phyloP scores from a whole-genome alignment of 37 sponge, comb jelly and placozoan genomes.

The Mnemiopsis leidyi region DNA sequence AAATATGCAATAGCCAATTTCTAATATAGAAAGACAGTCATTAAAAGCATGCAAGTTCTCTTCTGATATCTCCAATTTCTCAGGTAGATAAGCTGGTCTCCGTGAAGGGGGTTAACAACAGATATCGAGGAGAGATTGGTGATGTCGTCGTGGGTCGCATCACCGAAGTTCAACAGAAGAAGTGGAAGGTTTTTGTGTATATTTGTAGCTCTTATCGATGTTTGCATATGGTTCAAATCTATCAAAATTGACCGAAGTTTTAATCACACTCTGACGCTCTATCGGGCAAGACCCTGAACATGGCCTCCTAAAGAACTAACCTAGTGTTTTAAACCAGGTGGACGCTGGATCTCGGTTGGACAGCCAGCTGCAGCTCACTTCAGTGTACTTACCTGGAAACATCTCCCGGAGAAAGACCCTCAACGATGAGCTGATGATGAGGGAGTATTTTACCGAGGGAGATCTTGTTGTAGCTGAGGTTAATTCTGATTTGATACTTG shows the following conservation, averaged over 20 bases:
- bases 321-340: neutral
- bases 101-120: conserved; percentile 65
- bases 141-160: conserved; percentile 95
- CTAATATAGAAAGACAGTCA: too few species aligned
- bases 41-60: too few species aligned
- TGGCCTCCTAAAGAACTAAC: too few species aligned
- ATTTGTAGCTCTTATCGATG: too few species aligned
- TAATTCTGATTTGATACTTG: too few species aligned
- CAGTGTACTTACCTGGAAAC: conserved; percentile 94
- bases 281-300: too few species aligned
- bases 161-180: conserved; percentile 91
- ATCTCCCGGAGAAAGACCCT: conserved; percentile 76
- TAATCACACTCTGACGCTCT: too few species aligned
- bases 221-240: too few species aligned
- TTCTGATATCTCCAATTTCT: too few species aligned
- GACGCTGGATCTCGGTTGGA: conserved; percentile 86
- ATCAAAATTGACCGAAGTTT: too few species aligned
- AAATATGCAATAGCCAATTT: too few species aligned
- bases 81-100: conserved; percentile 52
- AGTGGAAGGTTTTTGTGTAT: conserved; percentile 91
- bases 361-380: conserved; percentile 85
- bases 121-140: conserved; percentile 94
- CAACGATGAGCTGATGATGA: conserved; percentile 95
- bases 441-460: conserved; percentile 87
- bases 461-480: conserved; percentile 77